These are phyloP conservation scores for Abscondita cerata DNA, from an alignment of 2,888 invertebrate genomes.

Conservation along the genomic window DNA sequence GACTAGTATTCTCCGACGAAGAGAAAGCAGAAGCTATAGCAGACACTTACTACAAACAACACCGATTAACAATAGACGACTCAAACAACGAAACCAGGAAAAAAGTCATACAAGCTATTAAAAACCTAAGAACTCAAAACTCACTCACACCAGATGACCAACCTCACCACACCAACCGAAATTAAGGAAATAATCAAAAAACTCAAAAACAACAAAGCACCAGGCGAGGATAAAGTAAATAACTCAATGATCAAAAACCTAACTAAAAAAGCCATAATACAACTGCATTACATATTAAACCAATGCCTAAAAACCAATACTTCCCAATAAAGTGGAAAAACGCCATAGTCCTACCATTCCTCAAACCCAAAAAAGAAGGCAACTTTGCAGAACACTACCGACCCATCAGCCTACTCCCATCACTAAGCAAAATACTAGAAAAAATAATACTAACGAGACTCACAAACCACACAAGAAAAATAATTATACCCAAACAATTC, in stretches of 20 bases:
- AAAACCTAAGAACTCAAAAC: not conserved
- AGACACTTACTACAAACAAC: not conserved
- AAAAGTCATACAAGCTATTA: not conserved
- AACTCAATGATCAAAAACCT: slow-evolving; percentile 2
- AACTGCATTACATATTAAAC: slow-evolving; percentile 3
- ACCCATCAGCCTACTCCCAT: slow-evolving; percentile 35
- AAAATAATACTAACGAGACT: slow-evolving; percentile 26
- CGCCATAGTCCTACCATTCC: not conserved
- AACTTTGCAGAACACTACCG: slow-evolving; percentile 25
- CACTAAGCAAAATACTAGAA: slow-evolving; percentile 33
- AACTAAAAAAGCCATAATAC: not conserved
- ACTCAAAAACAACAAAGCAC: not conserved
- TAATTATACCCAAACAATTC: slow-evolving; percentile 40
- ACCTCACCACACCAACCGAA: not conserved
- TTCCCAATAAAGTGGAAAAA: slow-evolving; percentile 4
- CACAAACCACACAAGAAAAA: slow-evolving; percentile 22
- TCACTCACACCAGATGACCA: not conserved
- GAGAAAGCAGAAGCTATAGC: not conserved
- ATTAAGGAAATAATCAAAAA: not conserved
- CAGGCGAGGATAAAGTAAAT: not conserved
- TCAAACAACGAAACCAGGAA: not conserved
- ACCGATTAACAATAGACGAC: not conserved
- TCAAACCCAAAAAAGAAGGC: slow-evolving; percentile 36
- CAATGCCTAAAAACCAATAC: not conserved
- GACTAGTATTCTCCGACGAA: not conserved